These are phyloP conservation scores for Eurois occulta DNA, from an alignment of 2,888 invertebrate genomes.

Conservation along the genomic window DNA sequence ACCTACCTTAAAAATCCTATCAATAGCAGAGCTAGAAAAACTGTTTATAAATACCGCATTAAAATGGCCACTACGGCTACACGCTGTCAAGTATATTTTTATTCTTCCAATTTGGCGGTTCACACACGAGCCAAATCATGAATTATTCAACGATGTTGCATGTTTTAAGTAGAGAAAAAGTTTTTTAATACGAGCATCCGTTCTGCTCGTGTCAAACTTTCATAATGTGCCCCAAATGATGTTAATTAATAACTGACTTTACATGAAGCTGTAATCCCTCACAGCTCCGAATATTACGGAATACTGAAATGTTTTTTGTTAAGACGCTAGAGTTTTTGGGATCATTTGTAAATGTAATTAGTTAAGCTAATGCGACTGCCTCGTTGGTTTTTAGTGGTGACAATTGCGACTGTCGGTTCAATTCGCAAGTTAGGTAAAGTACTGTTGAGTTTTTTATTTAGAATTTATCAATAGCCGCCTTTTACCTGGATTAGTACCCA, in stretches of 20 bases:
- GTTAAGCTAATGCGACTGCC: not conserved
- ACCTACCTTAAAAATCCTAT: not conserved
- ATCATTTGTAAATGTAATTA: conserved; percentile 44
- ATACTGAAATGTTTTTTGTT: conserved; percentile 45
- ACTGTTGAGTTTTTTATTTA: not conserved
- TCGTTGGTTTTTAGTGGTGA: not conserved
- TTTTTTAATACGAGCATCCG: conserved; percentile 74
- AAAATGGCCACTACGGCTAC: conserved; percentile 33
- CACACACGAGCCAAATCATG: conserved; percentile 69
- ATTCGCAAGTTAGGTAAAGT: not conserved
- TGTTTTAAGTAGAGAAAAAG: conserved; percentile 72
- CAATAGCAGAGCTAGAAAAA: conserved; percentile 6
- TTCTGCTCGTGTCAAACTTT: conserved; percentile 69
- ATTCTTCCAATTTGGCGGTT: conserved; percentile 68
- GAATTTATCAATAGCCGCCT: not conserved
- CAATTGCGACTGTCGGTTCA: not conserved
- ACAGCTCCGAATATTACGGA: conserved; percentile 48
- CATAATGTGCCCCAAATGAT: conserved; percentile 71
- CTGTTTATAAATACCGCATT: conserved; percentile 33
- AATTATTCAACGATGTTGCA: conserved; percentile 75
- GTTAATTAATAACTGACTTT: conserved; percentile 67
- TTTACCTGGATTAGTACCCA: not conserved
- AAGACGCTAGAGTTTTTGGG: conserved; percentile 42
- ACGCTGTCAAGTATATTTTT: conserved; percentile 67
- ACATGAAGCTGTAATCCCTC: conserved; percentile 58